These are phyloP conservation scores for Rhabdornis inornatus DNA, from an alignment of 2,113 vertebrate species.

Conservation along the genomic window DNA sequence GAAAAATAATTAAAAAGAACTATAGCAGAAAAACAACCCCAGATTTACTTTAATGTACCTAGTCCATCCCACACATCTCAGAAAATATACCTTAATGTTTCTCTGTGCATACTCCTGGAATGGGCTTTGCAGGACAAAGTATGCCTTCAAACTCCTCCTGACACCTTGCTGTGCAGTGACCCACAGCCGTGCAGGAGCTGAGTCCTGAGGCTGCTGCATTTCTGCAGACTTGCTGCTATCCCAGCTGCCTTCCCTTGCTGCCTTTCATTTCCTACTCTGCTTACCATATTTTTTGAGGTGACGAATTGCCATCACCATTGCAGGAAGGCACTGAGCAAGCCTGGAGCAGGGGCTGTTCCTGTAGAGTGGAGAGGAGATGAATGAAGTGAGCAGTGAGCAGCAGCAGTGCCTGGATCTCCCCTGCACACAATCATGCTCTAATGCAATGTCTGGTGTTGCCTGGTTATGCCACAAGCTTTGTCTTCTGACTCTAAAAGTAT, in stretches of 20 bases:
- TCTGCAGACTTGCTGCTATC: background rate
- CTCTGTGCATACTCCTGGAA: background rate
- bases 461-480: background rate
- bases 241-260: background rate
- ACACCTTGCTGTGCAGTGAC: background rate
- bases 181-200: background rate
- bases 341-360: background rate
- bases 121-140: background rate
- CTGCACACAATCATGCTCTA: background rate
- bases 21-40: background rate
- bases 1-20: background rate
- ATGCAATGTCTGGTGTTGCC: background rate
- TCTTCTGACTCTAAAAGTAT: background rate
- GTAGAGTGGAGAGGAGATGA: accelerated
- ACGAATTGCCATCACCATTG: background rate
- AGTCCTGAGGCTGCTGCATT: background rate
- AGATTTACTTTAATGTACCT: background rate
- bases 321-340: background rate
- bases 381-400: background rate
- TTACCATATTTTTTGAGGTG: background rate
- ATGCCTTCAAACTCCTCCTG: background rate
- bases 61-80: background rate
- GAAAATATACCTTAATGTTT: background rate
- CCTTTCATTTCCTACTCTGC: background rate
- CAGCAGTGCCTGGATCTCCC: background rate